phyloP scores from a whole-genome alignment of 2,113 vertebrate genomes.

The Embiotoca jacksoni region DNA sequence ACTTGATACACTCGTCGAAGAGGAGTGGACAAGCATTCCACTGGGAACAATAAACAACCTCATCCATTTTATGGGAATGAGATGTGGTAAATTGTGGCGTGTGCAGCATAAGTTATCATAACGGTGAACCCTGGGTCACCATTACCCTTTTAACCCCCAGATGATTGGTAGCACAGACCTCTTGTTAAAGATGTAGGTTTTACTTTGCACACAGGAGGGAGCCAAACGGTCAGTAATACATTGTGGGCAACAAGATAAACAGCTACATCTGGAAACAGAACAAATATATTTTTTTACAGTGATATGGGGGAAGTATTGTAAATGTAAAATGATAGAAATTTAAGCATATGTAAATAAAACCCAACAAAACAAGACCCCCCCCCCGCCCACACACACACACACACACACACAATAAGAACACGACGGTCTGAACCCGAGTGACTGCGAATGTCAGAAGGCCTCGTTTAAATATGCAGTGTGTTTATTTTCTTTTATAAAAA shows the following conservation, averaged over 20 bases:
- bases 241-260: not conserved
- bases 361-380: not conserved
- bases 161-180: too few species aligned
- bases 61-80: too few species aligned
- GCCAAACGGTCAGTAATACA: constrained; percentile 31
- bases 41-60: too few species aligned
- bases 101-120: too few species aligned
- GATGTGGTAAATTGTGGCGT: too few species aligned
- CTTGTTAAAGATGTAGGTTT: not conserved
- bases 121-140: too few species aligned
- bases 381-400: too few species aligned
- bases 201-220: constrained; percentile 55
- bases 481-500: not conserved
- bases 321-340: not conserved
- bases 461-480: not conserved
- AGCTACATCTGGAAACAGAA: constrained; percentile 16
- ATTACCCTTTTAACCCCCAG: too few species aligned
- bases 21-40: too few species aligned
- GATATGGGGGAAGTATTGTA: not conserved
- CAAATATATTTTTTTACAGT: not conserved
- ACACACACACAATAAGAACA: not conserved
- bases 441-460: not conserved
- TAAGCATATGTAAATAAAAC: not conserved
- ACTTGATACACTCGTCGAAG: too few species aligned
- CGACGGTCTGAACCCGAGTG: not conserved